Evolutionary conservation across 2,113 vertebrate genomes (phyloP).

Genomic region (Formicarius rufipectus): DNA sequence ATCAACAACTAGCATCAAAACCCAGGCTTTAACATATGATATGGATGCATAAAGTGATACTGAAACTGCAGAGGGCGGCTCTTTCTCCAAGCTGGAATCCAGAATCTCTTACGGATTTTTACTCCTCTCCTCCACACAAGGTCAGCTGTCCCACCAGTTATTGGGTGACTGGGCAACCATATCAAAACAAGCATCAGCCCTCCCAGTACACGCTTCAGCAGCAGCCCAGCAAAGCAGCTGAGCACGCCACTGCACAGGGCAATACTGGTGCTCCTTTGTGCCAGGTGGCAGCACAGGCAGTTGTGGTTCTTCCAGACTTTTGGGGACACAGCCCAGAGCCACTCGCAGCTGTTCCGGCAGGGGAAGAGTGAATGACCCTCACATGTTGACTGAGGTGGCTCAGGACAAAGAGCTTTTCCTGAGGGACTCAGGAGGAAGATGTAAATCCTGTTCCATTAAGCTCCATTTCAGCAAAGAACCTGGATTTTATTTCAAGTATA

Average conservation of each 20-base stretch:
- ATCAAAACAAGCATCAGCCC: background rate
- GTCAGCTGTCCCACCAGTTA: background rate
- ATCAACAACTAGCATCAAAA: background rate
- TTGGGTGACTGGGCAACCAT: background rate
- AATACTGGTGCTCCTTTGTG: background rate
- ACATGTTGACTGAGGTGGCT: background rate
- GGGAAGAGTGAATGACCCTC: background rate
- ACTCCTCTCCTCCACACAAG: background rate
- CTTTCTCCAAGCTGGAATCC: background rate
- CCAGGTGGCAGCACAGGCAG: background rate
- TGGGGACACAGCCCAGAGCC: background rate
- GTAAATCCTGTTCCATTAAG: background rate
- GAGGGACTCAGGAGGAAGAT: background rate
- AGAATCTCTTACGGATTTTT: background rate
- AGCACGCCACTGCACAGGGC: background rate
- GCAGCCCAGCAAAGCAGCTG: background rate
- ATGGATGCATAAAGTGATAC: background rate
- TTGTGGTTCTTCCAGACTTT: background rate
- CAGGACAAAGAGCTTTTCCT: background rate
- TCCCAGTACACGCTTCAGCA: background rate
- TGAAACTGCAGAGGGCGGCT: background rate
- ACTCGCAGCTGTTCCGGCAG: rapidly evolving
- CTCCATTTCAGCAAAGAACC: background rate
- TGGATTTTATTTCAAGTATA: background rate
- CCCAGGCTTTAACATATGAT: background rate